These are phyloP conservation scores for Cryptosula pallasiana DNA, from an alignment of 2,888 invertebrate species.

Conservation along the genomic window DNA sequence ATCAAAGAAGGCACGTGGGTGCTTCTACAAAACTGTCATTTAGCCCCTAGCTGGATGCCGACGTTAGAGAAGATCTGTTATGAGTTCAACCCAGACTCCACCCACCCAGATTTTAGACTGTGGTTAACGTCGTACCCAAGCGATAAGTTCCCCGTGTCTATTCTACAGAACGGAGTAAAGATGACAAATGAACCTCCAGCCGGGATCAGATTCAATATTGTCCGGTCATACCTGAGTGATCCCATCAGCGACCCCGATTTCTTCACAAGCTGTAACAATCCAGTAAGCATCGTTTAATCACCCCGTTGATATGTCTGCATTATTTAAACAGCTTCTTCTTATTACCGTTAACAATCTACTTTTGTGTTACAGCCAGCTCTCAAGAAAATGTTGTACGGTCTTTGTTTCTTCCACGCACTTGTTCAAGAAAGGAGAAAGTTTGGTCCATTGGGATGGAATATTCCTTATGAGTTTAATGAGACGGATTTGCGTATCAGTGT, in stretches of 20 bases:
- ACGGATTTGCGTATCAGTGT: slow-evolving; percentile 56
- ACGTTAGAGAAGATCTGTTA: slow-evolving; percentile 54
- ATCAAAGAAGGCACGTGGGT: slow-evolving; percentile 55
- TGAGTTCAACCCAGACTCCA: slow-evolving; percentile 53
- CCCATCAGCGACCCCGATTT: slow-evolving; percentile 82
- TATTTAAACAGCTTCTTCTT: too few species aligned
- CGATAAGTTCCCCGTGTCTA: slow-evolving; percentile 53
- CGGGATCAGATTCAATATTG: slow-evolving; percentile 53
- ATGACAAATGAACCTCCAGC: slow-evolving; percentile 56
- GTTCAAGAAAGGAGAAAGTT: slow-evolving; percentile 56
- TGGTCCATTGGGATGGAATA: slow-evolving; percentile 58
- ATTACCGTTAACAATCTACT: too few species aligned
- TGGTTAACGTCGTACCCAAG: slow-evolving; percentile 56
- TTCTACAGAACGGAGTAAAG: slow-evolving; percentile 55
- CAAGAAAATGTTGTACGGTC: slow-evolving; percentile 54
- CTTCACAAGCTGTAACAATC: slow-evolving; percentile 58
- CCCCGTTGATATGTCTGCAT: neutral
- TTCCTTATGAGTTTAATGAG: slow-evolving; percentile 57
- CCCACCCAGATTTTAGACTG: slow-evolving; percentile 54
- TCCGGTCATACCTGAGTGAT: slow-evolving; percentile 66
- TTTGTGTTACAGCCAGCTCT: slow-evolving; percentile 41
- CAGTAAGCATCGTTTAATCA: slow-evolving; percentile 34
- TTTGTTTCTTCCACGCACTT: slow-evolving; percentile 57
- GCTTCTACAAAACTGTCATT: slow-evolving; percentile 56
- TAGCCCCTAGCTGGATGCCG: slow-evolving; percentile 56